Evolutionary conservation across 2,797 vertebrate genomes (phyloP), one percentile per base, ranked within the genome.

Genomic region (Enteromius radiatus): DNA sequence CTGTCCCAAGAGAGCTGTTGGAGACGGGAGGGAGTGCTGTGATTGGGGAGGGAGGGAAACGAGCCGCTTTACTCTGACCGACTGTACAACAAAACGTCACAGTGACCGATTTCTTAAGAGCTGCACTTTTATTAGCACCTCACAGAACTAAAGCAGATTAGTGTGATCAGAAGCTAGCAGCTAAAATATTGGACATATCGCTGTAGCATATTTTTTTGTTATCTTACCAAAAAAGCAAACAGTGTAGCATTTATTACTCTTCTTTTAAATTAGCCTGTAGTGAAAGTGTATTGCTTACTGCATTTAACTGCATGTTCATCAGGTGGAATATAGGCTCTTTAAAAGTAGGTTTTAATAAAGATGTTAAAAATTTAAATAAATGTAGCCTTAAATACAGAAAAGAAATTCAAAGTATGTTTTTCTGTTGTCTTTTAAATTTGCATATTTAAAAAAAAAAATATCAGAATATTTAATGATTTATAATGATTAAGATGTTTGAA

Each of bases 1-100:
- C 93, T 86, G 87, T 93, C 93, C 93, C 93, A 33, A 91, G 95
- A 94, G 93, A 93, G 89, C 87, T 23, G 69, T 88, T 88, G 86
- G 91, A 93, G 92, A 91, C 89, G 87, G 86, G 89, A 78, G 86
- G 82, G 89, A 88, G 86, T 74, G 76, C 84, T 61, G 61, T 67
- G 11, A 49, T 52, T 49, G 76, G 19, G 68, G 64, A n/a, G 77
- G 21, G 33, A 84, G 11, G 61, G 74, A 36, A 69, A 47, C 23
- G 26, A 52, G 77, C 67, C 19, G 47, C 4, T 63, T 38, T 49
- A 52, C 70, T 76, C 65, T 19, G 59, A 56, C 70, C 38, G 78
- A 67, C 56, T 45, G 43, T 64, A 14, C 23, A 26, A 12, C 33
- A 9, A 47, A n/a, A 31, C 45, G 26, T n/a, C 33, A 47, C 9